Base-by-base conservation (phyloP, 1,140 invertebrate genomes). In the Pteromalus puparum region DNA sequence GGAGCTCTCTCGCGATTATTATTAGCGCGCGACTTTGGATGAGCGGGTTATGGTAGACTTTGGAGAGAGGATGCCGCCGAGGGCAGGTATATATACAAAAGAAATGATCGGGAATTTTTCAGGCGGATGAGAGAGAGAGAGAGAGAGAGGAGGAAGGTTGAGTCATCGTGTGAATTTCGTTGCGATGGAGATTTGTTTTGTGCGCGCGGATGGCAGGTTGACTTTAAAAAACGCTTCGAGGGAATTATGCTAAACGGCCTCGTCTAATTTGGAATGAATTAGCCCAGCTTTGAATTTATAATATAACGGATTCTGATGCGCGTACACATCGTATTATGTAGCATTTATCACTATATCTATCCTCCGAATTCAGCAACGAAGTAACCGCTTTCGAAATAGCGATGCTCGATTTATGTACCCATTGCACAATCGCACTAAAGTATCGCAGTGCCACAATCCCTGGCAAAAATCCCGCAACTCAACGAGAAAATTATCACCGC, bases 111-210 rank as follows among this genome's bases (percentile, higher is more conserved):
- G 10, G n/a, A 76, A 68, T 67, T 83, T 68, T 70, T 78, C 30
- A 74, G 18, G 34, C 18, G 72, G 72, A 74, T 74, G 72, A 42
- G 72, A 73, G 13, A 73, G 12, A 53, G 2, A 46, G 42, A 46
- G 46, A 48, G 46, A 30, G 28, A 78, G 61, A 67, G 48, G 2
- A 67, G 61, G 48, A 67, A 10, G 70, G 48, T 65, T 78, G 48
- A 70, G 34, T 70, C 61, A 70, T 81, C 78, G 67, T 70, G 78
- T 81, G 78, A 81, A 81, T 81, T 70, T 81, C 30, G 61, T 61
- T 70, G 28, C 15, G 38, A 24, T 70, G 34, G 68, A 28, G 67
- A 81, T 81, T 81, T 70, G 38, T 42, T 79, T 53, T 18, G 65
- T 61, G 28, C 6, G 30, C 28, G 53, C 0, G 53, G 18, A 48